phyloP scores from a whole-genome alignment of 2,113 vertebrate species.

The Dicaeum eximium region DNA sequence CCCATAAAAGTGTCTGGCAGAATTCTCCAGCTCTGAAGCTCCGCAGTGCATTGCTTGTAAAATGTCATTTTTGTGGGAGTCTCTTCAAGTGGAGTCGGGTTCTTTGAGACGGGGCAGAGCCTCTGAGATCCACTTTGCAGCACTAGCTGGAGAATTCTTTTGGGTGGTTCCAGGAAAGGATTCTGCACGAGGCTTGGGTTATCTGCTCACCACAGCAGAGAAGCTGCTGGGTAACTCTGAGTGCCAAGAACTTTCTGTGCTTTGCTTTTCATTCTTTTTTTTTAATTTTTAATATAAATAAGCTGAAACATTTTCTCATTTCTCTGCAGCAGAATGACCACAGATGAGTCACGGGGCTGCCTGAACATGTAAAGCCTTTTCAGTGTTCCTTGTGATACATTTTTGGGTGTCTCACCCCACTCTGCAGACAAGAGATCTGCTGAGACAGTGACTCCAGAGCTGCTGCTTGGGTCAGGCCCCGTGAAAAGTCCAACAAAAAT shows the following conservation, averaged over 20 bases:
- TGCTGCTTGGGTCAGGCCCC: not conserved
- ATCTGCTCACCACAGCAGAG: not conserved
- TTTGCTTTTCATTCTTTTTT: not conserved
- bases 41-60: not conserved
- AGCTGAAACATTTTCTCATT: not conserved
- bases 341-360: not conserved
- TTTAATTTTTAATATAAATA: not conserved
- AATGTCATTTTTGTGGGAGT: not conserved
- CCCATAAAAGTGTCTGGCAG: not conserved
- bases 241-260: not conserved
- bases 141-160: accelerated
- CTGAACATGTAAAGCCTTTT: accelerated
- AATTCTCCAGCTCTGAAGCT: not conserved
- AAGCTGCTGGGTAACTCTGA: not conserved
- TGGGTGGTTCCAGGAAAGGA: not conserved
- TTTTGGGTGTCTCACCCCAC: not conserved
- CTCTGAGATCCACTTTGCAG: not conserved
- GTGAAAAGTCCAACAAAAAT: accelerated
- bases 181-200: not conserved
- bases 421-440: not conserved
- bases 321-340: not conserved
- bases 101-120: not conserved
- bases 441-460: accelerated
- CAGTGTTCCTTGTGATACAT: accelerated
- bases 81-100: accelerated